Evolutionary conservation across 2,888 invertebrate genomes (phyloP), one percentile per base, ranked within the genome.

Genomic region (Tribolium freemani): DNA sequence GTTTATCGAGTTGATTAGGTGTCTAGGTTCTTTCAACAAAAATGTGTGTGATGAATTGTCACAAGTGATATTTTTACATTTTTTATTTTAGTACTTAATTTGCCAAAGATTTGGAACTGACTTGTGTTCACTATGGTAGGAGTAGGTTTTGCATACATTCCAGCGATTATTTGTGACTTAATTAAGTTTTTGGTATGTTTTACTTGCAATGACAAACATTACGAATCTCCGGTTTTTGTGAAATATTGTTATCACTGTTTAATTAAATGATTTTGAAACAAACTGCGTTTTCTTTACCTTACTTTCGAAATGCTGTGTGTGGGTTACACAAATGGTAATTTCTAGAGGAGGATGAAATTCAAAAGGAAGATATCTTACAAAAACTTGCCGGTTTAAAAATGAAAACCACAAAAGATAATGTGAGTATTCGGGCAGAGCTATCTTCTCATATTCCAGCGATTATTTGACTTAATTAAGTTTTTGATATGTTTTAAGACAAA

Each of bases 41-140:
- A 26, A 50, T 31, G 5, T 13, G 38, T 50, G 63, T 63, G 63
- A 63, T 51, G 51, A 16, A 60, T 50, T 63, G 2, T 63, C 21
- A n/a, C 11, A 48, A 60, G 63, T 64, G 64, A 64, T 64, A 64
- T 64, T 64, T 63, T 63, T 48, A 16, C 13, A 26, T 26, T 26
- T 53, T 10, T 50, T 51, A 64, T 51, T 13, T 38, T 53, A 26
- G 63, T 64, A 64, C 64, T 64, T 64, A 64, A 53, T 64, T 51
- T 64, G 64, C 53, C 64, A 64, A 64, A 64, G 54, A 64, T 10
- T 53, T 54, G 21, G 53, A 64, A 54, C 10, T 48, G 21, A 61
- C 13, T 64, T 64, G 64, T 64, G 64, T 54, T 64, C 64, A 64
- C 16, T 53, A 64, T 45, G 3, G 31, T 64, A 64, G 53, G 10